These are phyloP conservation scores for Glossophaga mutica DNA, from an alignment of 2,797 vertebrate species.

Conservation along the genomic window DNA sequence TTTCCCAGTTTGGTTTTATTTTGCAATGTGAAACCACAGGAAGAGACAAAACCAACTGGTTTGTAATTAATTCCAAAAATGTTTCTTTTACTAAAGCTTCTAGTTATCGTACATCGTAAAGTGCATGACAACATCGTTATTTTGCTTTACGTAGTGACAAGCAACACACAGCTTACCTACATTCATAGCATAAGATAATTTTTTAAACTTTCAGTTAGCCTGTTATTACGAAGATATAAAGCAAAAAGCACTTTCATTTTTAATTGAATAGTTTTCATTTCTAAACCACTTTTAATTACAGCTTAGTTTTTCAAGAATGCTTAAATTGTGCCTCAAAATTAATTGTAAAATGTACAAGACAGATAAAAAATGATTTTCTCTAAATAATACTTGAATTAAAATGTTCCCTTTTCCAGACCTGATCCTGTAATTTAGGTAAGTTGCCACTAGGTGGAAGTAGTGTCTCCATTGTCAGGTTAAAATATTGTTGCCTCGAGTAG, in stretches of 20 bases:
- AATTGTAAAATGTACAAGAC: not conserved
- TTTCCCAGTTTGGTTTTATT: not conserved
- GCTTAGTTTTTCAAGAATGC: not conserved
- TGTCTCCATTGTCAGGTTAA: not conserved
- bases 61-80: not conserved
- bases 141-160: not conserved
- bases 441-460: slow-evolving; percentile 24
- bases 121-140: not conserved
- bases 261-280: not conserved
- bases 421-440: slow-evolving; percentile 53
- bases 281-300: not conserved
- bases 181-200: not conserved
- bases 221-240: not conserved
- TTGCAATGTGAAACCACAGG: not conserved
- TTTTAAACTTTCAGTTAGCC: not conserved
- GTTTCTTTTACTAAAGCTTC: not conserved
- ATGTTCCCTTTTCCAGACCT: not conserved
- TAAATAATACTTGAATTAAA: not conserved
- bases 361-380: not conserved
- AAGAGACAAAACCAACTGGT: not conserved
- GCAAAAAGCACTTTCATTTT: not conserved
- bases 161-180: not conserved
- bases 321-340: not conserved
- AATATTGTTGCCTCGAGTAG: not conserved
- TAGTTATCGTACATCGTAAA: not conserved